phyloP scores from a whole-genome alignment of 2,113 vertebrate genomes.

The Daphoenositta chrysoptera region DNA sequence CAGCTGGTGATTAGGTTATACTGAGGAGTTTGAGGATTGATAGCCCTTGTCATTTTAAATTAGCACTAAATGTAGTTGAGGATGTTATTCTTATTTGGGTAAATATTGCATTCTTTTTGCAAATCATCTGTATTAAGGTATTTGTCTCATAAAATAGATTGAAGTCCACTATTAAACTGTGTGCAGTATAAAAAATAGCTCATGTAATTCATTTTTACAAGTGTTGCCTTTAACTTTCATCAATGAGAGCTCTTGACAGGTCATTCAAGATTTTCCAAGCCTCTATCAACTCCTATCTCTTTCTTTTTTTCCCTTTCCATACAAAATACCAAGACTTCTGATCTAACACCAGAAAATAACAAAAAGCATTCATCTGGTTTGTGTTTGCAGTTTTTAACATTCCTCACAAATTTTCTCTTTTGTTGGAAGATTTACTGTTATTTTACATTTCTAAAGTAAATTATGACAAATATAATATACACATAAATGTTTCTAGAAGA shows the following conservation, averaged over 20 bases:
- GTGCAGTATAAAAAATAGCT: slow-evolving; percentile 4
- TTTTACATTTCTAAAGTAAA: slow-evolving; percentile 11
- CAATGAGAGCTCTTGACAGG: slow-evolving; percentile 35
- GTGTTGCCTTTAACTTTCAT: slow-evolving; percentile 50
- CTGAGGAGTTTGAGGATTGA: slow-evolving; percentile 46
- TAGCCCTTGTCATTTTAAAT: slow-evolving; percentile 58
- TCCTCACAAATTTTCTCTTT: background rate
- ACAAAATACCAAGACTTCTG: slow-evolving; percentile 10
- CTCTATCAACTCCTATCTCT: slow-evolving; percentile 2
- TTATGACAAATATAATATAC: background rate
- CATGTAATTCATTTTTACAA: slow-evolving; percentile 44
- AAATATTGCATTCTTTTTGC: slow-evolving; percentile 48
- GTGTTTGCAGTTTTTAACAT: background rate
- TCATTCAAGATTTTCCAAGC: slow-evolving; percentile 38
- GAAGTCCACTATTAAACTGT: slow-evolving; percentile 42
- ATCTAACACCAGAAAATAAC: slow-evolving; percentile 7
- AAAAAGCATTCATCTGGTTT: background rate
- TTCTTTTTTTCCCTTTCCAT: background rate
- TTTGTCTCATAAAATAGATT: slow-evolving; percentile 62
- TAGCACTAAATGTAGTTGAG: slow-evolving; percentile 27
- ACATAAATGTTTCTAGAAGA: background rate
- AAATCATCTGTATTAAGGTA: slow-evolving; percentile 40
- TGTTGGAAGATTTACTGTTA: background rate
- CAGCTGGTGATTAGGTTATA: slow-evolving; percentile 63
- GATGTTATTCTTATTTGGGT: slow-evolving; percentile 47